phyloP scores from a whole-genome alignment of 2,113 vertebrate species.

The Nymphicus hollandicus region DNA sequence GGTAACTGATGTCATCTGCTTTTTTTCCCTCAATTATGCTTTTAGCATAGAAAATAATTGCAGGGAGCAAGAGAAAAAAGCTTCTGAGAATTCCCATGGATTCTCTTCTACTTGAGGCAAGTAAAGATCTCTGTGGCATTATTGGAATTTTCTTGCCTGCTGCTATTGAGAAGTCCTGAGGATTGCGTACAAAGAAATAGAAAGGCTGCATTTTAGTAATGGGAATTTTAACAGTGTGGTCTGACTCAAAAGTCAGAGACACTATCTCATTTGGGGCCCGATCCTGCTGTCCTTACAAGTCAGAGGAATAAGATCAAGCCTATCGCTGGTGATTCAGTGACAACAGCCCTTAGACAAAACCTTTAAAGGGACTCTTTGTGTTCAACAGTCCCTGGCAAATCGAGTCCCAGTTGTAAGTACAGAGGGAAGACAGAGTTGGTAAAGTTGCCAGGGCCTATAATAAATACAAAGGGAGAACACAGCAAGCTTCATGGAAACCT shows the following conservation, averaged over 20 bases:
- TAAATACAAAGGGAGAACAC: not conserved
- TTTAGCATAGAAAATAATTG: slow-evolving; percentile 42
- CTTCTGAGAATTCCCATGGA: slow-evolving; percentile 45
- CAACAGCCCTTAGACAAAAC: slow-evolving; percentile 11
- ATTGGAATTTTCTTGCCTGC: slow-evolving; percentile 21
- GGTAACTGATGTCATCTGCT: slow-evolving; percentile 10
- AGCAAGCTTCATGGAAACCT: not conserved
- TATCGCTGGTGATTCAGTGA: not conserved
- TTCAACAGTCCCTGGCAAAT: not conserved
- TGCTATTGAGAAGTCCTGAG: not conserved
- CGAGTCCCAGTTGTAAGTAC: not conserved
- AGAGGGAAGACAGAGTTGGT: not conserved
- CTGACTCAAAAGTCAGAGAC: slow-evolving; percentile 34
- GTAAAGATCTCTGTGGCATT: slow-evolving; percentile 30
- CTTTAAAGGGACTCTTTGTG: slow-evolving; percentile 43
- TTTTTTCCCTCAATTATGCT: slow-evolving; percentile 15
- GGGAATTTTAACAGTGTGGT: not conserved
- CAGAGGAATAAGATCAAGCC: slow-evolving; percentile 11
- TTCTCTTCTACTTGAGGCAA: slow-evolving; percentile 23
- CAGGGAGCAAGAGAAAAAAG: slow-evolving; percentile 33
- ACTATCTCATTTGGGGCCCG: slow-evolving; percentile 32
- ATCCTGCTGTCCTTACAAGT: not conserved
- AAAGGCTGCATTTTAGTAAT: slow-evolving; percentile 52
- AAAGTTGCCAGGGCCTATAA: not conserved
- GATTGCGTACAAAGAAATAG: not conserved